These are phyloP conservation scores for Drosophila saltans DNA, from an alignment of 1,140 invertebrate genomes.

Conservation along the genomic window DNA sequence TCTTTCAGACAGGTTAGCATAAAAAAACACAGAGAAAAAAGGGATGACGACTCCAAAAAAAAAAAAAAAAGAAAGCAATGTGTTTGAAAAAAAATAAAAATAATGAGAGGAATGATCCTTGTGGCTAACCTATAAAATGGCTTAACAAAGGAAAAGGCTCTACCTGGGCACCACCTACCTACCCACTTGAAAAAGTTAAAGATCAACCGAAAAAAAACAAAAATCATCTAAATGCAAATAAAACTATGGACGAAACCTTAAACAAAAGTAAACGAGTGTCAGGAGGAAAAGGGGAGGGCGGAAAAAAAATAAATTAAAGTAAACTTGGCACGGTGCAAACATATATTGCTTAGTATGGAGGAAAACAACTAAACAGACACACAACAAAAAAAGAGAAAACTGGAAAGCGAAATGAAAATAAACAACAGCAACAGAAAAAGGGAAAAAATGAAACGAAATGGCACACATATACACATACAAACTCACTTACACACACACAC, in stretches of 20 bases:
- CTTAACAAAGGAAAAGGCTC: constrained; percentile 11
- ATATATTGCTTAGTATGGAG: constrained; percentile 19
- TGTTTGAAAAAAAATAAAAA: not conserved
- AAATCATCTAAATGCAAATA: constrained; percentile 78
- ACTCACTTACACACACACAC: constrained; percentile 26
- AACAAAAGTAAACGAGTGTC: constrained; percentile 32
- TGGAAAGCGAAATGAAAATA: too few relatives aligned
- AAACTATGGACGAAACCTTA: constrained; percentile 66
- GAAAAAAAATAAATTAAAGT: constrained; percentile 52
- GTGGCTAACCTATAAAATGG: constrained; percentile 35
- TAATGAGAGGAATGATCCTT: constrained; percentile 19
- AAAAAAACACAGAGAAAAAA: not conserved
- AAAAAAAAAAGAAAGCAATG: constrained; percentile 6
- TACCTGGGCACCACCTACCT: not conserved
- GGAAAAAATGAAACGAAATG: constrained; percentile 12
- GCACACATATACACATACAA: not conserved
- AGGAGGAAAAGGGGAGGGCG: not conserved
- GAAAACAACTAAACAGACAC: constrained; percentile 30
- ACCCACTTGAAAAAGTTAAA: constrained; percentile 22
- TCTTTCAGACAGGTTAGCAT: constrained; percentile 12
- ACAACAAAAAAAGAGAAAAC: not conserved
- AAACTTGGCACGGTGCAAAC: constrained; percentile 17
- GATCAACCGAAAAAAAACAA: constrained; percentile 33
- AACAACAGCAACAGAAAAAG: constrained; percentile 14
- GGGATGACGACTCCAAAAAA: not conserved